Evolutionary conservation across 2,113 vertebrate species (phyloP), one percentile per base, ranked within the genome.

Genomic region (zebrafish (Danio rerio)): DNA sequence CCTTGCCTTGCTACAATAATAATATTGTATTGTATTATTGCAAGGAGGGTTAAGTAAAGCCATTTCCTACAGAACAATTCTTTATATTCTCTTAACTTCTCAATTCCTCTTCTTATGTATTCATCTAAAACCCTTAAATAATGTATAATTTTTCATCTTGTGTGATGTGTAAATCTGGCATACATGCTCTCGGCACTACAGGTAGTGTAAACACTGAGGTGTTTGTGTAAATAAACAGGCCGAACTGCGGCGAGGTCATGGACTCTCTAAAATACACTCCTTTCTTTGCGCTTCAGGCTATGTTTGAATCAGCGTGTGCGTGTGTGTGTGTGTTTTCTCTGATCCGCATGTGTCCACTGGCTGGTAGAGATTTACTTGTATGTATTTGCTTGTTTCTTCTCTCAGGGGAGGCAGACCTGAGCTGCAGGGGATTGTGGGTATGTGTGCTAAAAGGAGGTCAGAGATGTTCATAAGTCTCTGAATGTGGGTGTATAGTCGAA

Each of bases 191-290:
- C 16, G 10, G 40, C 40, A 15, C 42, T 61, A 21, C 55, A 59
- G n/a, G 55, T 47, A 59, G n/a, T 11, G n/a, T 40, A 76, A 43
- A 43, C 11, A 21, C 16, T 20, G 42, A 62, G 58, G 40, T 63
- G 43, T 20, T 9, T 31, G 31, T 12, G 47, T 66, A 79, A 81
- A 56, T 55, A 78, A 85, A 78, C 80, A 81, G 11, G 42, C 20
- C 18, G 68, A 53, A 77, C 66, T 82, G 61, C 70, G 76, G 84
- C 84, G 88, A 86, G 89, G 90, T 92, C 92, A 87, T 86, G 87
- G 58, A 59, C 75, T 59, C 69, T 16, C 66, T 86, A 61, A 83
- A 81, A 84, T 69, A 77, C 40, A 70, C 47, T 21, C 45, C 4
- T n/a, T 83, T 77, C 68, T 75, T 12, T 75, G 76, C 70, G 69